Evolutionary conservation across 2,888 invertebrate species (phyloP).

Genomic region (Tipula vernalis): DNA sequence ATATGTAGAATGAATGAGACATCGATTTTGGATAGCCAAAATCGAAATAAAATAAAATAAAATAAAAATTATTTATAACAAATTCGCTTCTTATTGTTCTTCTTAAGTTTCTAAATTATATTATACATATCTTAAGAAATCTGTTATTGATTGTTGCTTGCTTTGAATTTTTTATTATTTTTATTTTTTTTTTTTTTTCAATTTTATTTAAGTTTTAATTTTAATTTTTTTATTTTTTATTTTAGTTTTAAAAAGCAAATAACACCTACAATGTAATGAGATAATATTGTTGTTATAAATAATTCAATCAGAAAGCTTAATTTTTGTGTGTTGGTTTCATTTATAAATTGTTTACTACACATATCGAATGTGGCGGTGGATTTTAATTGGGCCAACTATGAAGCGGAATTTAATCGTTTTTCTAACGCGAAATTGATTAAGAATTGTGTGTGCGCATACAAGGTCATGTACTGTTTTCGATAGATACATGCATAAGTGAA

Average conservation of each 20-base stretch:
- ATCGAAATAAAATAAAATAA: background rate
- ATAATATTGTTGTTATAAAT: background rate
- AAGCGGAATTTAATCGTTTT: background rate
- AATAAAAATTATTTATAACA: background rate
- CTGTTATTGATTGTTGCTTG: background rate
- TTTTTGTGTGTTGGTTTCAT: background rate
- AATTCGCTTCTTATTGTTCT: background rate
- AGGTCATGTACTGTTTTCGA: background rate
- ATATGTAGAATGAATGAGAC: slow-evolving; percentile 5
- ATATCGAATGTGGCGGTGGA: background rate
- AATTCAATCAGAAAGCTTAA: background rate
- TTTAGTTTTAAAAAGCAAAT: background rate
- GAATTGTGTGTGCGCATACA: background rate
- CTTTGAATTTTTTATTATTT: background rate
- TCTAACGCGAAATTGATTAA: background rate
- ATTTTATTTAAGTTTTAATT: background rate
- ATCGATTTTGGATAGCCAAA: background rate
- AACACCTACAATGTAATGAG: slow-evolving; percentile 4
- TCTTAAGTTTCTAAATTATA: background rate
- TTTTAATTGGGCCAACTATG: background rate
- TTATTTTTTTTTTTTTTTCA: background rate
- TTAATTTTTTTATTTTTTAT: background rate
- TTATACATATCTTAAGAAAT: background rate
- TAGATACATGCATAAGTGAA: background rate
- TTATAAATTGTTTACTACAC: background rate